Conservation (phyloP, 2,797 vertebrate species). For the Cossypha caffra region DNA sequence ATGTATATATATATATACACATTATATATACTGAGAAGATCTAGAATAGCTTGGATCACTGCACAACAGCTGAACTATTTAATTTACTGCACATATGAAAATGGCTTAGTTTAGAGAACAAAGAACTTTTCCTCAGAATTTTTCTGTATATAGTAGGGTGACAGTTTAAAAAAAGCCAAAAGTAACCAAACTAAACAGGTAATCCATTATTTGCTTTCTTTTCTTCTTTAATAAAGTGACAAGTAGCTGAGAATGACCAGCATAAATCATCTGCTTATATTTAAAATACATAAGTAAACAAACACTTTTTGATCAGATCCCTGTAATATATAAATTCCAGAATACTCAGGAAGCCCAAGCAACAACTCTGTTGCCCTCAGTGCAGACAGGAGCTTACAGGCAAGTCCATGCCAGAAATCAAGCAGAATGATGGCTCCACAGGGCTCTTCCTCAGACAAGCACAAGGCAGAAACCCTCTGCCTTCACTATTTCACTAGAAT, state of each 20-base stretch:
- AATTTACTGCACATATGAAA: background rate
- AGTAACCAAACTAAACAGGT: background rate
- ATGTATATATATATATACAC: accelerated
- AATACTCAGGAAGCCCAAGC: background rate
- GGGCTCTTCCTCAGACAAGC: background rate
- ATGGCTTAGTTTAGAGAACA: background rate
- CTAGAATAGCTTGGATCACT: background rate
- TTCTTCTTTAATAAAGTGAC: background rate
- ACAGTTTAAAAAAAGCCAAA: background rate
- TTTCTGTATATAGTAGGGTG: background rate
- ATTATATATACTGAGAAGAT: background rate
- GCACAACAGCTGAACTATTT: background rate
- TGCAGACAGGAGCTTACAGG: background rate
- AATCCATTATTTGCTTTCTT: background rate
- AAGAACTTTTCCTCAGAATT: background rate
- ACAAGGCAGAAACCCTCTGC: background rate
- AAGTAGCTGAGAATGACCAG: background rate
- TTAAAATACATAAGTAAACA: background rate
- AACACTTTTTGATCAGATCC: background rate
- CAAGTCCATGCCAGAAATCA: background rate
- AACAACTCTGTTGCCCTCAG: background rate
- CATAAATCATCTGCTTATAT: background rate
- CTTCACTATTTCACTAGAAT: background rate
- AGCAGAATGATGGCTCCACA: background rate
- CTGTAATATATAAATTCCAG: background rate